These are phyloP conservation scores for Agonopterix subpropinquella DNA, from an alignment of 2,888 invertebrate species.

Conservation along the genomic window DNA sequence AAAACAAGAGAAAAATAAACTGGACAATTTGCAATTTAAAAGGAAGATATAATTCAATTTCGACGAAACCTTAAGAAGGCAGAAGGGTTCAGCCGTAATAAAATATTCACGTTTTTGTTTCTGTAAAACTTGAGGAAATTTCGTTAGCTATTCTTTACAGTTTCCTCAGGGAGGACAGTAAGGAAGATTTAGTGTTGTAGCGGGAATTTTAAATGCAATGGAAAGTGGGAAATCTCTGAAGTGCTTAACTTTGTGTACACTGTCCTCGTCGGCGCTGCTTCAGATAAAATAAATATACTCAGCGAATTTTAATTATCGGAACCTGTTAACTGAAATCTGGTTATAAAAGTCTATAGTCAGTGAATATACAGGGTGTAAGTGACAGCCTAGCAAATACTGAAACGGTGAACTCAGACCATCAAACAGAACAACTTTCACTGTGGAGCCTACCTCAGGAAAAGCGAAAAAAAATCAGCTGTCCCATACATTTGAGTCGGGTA, in stretches of 20 bases:
- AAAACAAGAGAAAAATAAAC: slow-evolving; percentile 25
- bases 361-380: too few relatives aligned
- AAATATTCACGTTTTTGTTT: slow-evolving; percentile 47
- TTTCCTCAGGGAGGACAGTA: slow-evolving; percentile 19
- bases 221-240: slow-evolving; percentile 1
- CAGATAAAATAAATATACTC: too few relatives aligned
- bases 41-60: slow-evolving; percentile 44
- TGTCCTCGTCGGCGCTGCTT: neutral
- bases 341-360: too few relatives aligned
- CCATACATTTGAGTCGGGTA: too few relatives aligned
- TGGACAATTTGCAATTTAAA: slow-evolving; percentile 47
- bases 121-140: slow-evolving; percentile 31
- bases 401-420: too few relatives aligned
- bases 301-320: too few relatives aligned
- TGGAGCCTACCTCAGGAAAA: too few relatives aligned
- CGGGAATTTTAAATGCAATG: slow-evolving; percentile 30
- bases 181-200: slow-evolving; percentile 28
- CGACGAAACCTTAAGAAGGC: slow-evolving; percentile 20
- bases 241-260: neutral
- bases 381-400: too few relatives aligned
- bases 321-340: too few relatives aligned
- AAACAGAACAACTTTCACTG: too few relatives aligned
- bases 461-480: too few relatives aligned
- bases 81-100: slow-evolving; percentile 31
- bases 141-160: slow-evolving; percentile 22